Evolutionary conservation across 2,113 vertebrate species (phyloP).

Genomic region (Machaerirhynchus nigripectus): DNA sequence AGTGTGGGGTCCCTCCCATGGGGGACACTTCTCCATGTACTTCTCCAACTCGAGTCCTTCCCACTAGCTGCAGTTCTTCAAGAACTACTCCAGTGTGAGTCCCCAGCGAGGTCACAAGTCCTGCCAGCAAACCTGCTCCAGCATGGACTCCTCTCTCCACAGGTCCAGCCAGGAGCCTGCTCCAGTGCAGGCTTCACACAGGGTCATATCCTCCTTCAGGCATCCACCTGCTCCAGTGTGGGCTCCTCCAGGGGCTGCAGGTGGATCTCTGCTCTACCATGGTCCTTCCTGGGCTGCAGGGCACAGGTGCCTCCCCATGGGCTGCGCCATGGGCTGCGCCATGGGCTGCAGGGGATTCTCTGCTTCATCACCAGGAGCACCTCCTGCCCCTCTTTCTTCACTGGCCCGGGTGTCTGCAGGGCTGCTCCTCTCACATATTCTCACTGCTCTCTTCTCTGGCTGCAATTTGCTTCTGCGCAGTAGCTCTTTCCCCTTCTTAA

Average conservation of each 20-base stretch:
- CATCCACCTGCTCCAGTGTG: not conserved
- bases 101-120: not conserved
- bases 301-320: not conserved
- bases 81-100: not conserved
- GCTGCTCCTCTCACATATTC: not conserved
- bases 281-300: not conserved
- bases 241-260: not conserved
- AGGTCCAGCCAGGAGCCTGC: not conserved
- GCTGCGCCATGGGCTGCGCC: not conserved
- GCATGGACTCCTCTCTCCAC: not conserved
- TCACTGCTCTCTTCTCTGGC: not conserved
- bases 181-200: not conserved
- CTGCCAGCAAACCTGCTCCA: not conserved
- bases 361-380: not conserved
- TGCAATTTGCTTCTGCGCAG: not conserved
- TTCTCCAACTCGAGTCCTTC: not conserved
- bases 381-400: not conserved
- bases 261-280: not conserved
- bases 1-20: not conserved
- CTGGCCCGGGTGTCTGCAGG: not conserved
- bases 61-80: not conserved
- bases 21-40: no score
- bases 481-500: not conserved
- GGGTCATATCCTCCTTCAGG: not conserved
- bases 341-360: not conserved